Evolutionary conservation across 2,113 vertebrate species (phyloP).

Genomic region (Brachyhypopomus gauderio): DNA sequence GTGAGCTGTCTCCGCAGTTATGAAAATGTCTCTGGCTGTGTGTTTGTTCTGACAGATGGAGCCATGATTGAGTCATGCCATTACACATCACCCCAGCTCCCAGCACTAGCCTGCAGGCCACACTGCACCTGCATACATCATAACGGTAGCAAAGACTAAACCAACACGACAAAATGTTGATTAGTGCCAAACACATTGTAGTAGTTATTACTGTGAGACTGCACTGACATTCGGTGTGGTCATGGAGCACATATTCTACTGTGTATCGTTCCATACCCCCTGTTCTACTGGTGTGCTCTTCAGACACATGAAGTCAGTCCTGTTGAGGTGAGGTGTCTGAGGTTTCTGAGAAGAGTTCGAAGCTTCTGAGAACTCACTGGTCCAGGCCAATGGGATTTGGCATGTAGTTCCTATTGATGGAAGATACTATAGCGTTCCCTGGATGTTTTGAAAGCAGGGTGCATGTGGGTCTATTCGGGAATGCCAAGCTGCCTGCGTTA

Average conservation of each 20-base stretch:
- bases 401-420: constrained; percentile 40
- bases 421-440: constrained; percentile 49
- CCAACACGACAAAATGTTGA: background rate
- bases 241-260: background rate
- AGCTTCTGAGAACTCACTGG: constrained; percentile 31
- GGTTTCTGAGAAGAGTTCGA: background rate
- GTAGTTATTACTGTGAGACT: background rate
- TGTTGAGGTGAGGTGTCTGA: constrained; percentile 7
- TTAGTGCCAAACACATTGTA: background rate
- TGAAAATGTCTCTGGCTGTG: background rate
- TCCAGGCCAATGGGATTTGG: constrained; percentile 18
- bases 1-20: too few species aligned
- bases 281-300: background rate
- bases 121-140: constrained; percentile 41
- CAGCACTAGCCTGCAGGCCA: constrained; percentile 27
- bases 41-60: constrained; percentile 28
- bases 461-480: constrained; percentile 34
- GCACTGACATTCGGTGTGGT: background rate
- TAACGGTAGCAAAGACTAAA: constrained; percentile 8
- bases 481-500: constrained; percentile 50
- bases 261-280: background rate
- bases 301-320: constrained; percentile 1
- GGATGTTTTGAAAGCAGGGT: constrained; percentile 44
- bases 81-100: constrained; percentile 25
- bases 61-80: constrained; percentile 41